A percentile compares a stretch with the other conserved stretches of the same genome.
These are phyloP conservation scores for Peromyscus aztecus DNA, from an alignment of 2,797 vertebrate species.

Conservation along the genomic window DNA sequence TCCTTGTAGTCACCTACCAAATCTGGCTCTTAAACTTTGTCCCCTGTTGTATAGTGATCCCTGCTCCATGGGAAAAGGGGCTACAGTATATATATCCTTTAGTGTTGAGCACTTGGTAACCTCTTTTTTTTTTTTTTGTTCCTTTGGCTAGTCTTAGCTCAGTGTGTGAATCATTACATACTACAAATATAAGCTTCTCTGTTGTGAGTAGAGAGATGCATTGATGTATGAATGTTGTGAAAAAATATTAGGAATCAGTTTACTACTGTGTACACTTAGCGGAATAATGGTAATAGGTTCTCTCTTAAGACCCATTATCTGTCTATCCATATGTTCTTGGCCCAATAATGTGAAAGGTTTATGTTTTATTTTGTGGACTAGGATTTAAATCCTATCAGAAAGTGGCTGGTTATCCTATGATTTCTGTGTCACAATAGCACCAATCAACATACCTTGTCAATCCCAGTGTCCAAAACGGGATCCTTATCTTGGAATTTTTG, in stretches of 20 bases:
- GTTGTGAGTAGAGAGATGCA: neutral
- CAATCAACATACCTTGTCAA: neutral
- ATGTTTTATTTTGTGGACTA: neutral
- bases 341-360: neutral
- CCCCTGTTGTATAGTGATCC: neutral
- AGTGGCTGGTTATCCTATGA: neutral
- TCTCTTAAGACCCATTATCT: neutral
- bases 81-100: neutral
- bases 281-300: neutral
- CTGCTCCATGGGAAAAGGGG: neutral
- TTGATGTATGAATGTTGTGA: neutral
- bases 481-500: neutral
- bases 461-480: neutral
- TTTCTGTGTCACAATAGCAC: neutral
- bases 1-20: neutral
- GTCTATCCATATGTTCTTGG: neutral
- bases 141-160: neutral
- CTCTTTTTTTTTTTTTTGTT: neutral
- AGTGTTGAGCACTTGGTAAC: neutral
- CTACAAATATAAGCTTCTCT: neutral
- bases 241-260: neutral
- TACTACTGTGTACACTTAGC: neutral
- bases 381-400: neutral
- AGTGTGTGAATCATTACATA: neutral
- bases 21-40: neutral